These are phyloP conservation scores for Drosophila borborema DNA, from an alignment of 2,888 invertebrate species.

Conservation along the genomic window DNA sequence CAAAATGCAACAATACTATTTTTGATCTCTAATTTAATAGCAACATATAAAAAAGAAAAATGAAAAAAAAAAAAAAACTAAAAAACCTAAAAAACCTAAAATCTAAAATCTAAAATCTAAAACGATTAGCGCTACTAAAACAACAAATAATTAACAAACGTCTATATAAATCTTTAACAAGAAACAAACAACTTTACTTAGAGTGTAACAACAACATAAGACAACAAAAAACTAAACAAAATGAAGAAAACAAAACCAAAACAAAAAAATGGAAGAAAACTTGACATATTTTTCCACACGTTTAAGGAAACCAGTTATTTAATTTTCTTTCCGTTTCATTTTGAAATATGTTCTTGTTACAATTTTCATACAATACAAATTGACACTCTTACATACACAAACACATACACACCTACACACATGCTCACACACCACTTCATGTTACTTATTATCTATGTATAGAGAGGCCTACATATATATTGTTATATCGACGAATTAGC, in stretches of 20 bases:
- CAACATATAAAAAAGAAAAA: conserved; percentile 37
- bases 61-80: too few relatives aligned
- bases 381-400: conserved; percentile 17
- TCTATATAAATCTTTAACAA: conserved; percentile 34
- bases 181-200: conserved; percentile 47
- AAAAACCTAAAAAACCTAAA: not conserved
- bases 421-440: conserved; percentile 45
- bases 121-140: conserved; percentile 68
- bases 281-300: conserved; percentile 47
- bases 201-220: conserved; percentile 34
- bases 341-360: conserved; percentile 62
- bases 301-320: conserved; percentile 44
- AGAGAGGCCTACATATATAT: conserved; percentile 62
- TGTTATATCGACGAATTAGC: conserved; percentile 74
- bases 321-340: conserved; percentile 35
- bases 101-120: conserved; percentile 20
- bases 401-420: conserved; percentile 5
- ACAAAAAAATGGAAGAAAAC: conserved; percentile 1
- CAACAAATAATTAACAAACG: conserved; percentile 41
- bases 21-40: conserved; percentile 73
- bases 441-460: conserved; percentile 78
- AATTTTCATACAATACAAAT: conserved; percentile 42
- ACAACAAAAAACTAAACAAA: not conserved
- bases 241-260: conserved; percentile 22
- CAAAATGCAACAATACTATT: conserved; percentile 74